phyloP scores from a whole-genome alignment of 2,797 vertebrate species.

The Megaceryle alcyon region DNA sequence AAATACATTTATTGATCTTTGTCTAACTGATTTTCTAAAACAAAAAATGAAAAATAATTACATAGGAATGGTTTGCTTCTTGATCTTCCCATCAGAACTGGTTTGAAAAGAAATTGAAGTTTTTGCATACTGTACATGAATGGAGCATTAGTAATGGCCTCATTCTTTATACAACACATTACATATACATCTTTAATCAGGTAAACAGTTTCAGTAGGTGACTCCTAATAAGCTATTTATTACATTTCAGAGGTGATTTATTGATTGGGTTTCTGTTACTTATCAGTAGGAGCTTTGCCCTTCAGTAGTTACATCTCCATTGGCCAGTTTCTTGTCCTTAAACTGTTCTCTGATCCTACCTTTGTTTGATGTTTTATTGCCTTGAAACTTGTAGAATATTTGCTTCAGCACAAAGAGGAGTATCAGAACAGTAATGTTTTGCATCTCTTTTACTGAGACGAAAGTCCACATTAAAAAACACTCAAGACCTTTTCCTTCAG shows the following conservation, averaged over 20 bases:
- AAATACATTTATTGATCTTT: slow-evolving; percentile 44
- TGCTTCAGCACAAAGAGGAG: background rate
- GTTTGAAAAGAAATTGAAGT: slow-evolving; percentile 49
- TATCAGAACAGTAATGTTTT: background rate
- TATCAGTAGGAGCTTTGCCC: slow-evolving; percentile 31
- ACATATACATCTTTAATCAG: background rate
- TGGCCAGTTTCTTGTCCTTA: background rate
- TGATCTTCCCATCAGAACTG: background rate
- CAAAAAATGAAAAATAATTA: background rate
- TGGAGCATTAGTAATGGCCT: slow-evolving; percentile 7
- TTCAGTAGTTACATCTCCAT: background rate
- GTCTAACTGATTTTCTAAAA: slow-evolving; percentile 34
- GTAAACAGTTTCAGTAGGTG: slow-evolving; percentile 55
- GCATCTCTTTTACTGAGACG: background rate
- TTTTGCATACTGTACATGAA: slow-evolving; percentile 48
- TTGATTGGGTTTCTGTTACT: slow-evolving; percentile 18
- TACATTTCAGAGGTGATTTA: slow-evolving; percentile 42
- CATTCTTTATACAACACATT: slow-evolving; percentile 33
- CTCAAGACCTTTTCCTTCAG: background rate
- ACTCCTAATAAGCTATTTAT: slow-evolving; percentile 39
- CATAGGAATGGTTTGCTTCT: slow-evolving; percentile 24
- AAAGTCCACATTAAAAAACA: background rate
- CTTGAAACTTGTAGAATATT: background rate
- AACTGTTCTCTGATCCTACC: background rate
- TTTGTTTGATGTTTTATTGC: background rate